Conservation (phyloP, 1,140 invertebrate genomes). For the Drosophila sp. region DNA sequence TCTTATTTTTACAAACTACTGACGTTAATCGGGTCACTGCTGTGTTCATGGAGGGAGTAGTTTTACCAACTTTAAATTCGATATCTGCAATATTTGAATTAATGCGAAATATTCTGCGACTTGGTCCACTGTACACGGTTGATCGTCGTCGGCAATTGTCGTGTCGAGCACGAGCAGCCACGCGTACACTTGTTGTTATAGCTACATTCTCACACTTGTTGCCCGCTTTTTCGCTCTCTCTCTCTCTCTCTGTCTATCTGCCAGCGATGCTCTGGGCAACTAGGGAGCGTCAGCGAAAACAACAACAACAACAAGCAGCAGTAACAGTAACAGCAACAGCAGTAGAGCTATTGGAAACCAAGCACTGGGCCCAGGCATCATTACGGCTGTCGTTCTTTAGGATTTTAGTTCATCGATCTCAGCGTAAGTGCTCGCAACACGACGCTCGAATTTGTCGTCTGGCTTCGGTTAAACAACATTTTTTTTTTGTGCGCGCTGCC, state of each 20-base stretch:
- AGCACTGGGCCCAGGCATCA: constrained; percentile 52
- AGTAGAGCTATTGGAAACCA: constrained; percentile 30
- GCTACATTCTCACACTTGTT: constrained; percentile 26
- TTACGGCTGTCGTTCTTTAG: constrained; percentile 64
- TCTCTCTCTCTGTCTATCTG: constrained; percentile 26
- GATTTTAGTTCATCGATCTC: constrained; percentile 81
- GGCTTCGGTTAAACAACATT: constrained; percentile 24
- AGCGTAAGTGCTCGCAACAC: constrained; percentile 76
- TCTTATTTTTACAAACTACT: too few species aligned
- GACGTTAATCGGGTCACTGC: too few species aligned
- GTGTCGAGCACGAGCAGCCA: constrained; percentile 53
- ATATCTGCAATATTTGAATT: too few species aligned
- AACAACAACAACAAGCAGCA: not conserved
- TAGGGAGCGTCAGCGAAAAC: not conserved
- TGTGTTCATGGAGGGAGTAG: too few species aligned
- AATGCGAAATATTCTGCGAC: too few species aligned
- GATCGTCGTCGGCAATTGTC: constrained; percentile 29
- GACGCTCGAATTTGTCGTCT: constrained; percentile 22
- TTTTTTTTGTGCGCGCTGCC: constrained; percentile 19
- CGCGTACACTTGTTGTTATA: constrained; percentile 75
- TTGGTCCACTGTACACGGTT: too few species aligned
- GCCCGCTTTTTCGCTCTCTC: constrained; percentile 12
- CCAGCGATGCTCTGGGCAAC: constrained; percentile 23
- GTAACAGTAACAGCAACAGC: constrained; percentile 22
- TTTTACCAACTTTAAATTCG: too few species aligned